Conservation (phyloP, 2,797 vertebrate species). For the Pseudomugil tenellus region DNA sequence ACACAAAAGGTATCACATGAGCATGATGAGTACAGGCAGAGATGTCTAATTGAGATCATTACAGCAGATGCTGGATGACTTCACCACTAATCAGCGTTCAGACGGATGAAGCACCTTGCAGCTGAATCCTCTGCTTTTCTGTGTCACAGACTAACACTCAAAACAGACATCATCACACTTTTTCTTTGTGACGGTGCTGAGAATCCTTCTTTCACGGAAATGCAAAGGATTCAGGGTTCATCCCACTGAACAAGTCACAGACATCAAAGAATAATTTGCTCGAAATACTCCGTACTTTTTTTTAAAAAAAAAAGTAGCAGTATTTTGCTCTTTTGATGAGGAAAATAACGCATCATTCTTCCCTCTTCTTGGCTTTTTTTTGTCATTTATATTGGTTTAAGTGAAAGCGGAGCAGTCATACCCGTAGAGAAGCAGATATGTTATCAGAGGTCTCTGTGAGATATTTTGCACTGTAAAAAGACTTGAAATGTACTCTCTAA, state of each 20-base stretch:
- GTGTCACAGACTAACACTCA: constrained; percentile 60
- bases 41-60: constrained; percentile 32
- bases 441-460: constrained; percentile 66
- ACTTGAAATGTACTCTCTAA: constrained; percentile 69
- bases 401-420: constrained; percentile 64
- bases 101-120: constrained; percentile 47
- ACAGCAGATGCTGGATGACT: constrained; percentile 32
- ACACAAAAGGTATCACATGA: background rate
- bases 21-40: constrained; percentile 5
- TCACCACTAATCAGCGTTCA: constrained; percentile 57
- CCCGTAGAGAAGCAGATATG: constrained; percentile 66
- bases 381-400: constrained; percentile 75
- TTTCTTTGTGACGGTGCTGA: constrained; percentile 54
- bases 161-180: constrained; percentile 68
- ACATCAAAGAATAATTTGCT: constrained; percentile 58
- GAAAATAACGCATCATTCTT: constrained; percentile 64
- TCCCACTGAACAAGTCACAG: constrained; percentile 64
- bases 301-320: constrained; percentile 42
- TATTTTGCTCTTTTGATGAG: constrained; percentile 68
- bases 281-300: constrained; percentile 57
- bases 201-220: constrained; percentile 55
- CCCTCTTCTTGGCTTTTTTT: constrained; percentile 59
- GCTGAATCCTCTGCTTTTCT: constrained; percentile 40
- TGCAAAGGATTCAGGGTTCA: constrained; percentile 66
- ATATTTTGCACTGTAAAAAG: constrained; percentile 62